Evolutionary conservation across 2,113 vertebrate species (phyloP).

Genomic region (Otus sunia): DNA sequence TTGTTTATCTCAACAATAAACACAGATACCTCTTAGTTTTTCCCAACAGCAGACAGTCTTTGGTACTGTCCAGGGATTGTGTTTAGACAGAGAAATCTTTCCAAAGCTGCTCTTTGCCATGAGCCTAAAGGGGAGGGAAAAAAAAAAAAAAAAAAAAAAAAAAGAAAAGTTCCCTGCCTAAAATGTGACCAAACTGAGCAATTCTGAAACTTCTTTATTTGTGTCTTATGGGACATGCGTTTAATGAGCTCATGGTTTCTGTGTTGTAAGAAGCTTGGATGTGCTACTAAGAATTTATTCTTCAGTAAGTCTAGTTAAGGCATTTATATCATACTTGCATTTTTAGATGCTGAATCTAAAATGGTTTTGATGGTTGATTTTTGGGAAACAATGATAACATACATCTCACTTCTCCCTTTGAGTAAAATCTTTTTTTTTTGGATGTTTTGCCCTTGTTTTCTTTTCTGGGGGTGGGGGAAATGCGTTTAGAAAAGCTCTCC

Average conservation of each 20-base stretch:
- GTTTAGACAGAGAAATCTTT: constrained; percentile 7
- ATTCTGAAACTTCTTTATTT: constrained; percentile 5
- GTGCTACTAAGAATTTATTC: background rate
- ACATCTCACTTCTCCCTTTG: background rate
- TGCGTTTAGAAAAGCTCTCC: background rate
- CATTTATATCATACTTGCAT: background rate
- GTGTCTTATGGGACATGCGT: background rate
- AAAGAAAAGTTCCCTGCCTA: background rate
- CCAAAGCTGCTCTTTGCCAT: background rate
- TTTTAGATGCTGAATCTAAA: background rate
- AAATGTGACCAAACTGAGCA: background rate
- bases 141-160: too few species aligned
- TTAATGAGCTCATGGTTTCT: background rate
- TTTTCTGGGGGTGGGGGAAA: background rate
- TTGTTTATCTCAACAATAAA: constrained; percentile 37
- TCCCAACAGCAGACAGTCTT: background rate
- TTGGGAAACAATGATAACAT: background rate
- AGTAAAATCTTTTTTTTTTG: background rate
- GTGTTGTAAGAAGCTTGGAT: background rate
- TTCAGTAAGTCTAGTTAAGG: background rate
- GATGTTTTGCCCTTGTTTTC: background rate
- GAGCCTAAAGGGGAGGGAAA: background rate
- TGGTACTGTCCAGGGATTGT: background rate
- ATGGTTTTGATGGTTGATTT: background rate
- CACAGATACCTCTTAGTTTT: constrained; percentile 20